Conservation (phyloP, 2,888 invertebrate species). For the Acrobasis consociella region DNA sequence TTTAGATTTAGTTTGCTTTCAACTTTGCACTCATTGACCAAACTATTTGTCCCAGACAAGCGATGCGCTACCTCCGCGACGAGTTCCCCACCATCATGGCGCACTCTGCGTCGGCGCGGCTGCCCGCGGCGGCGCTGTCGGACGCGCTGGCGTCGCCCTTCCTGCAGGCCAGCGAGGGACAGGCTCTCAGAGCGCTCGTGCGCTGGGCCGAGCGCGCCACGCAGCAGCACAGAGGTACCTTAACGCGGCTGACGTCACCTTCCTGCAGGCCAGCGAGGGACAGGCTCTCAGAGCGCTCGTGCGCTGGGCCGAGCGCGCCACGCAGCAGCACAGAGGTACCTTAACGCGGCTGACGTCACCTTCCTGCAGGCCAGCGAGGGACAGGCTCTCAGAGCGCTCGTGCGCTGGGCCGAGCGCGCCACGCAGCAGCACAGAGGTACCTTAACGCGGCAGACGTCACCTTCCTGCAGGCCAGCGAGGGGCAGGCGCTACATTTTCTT, state of each 20-base stretch:
- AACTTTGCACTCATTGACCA: no score
- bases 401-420: slow-evolving; percentile 62
- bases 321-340: slow-evolving; percentile 62
- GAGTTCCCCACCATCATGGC: slow-evolving; percentile 92
- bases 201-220: slow-evolving; percentile 60
- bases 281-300: slow-evolving; percentile 89
- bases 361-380: slow-evolving; percentile 91
- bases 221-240: slow-evolving; percentile 61
- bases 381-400: slow-evolving; percentile 89
- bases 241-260: slow-evolving; percentile 85
- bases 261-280: slow-evolving; percentile 91
- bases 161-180: slow-evolving; percentile 92
- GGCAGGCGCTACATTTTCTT: slow-evolving; percentile 86
- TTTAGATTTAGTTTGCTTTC: no score
- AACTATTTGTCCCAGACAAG: slow-evolving; percentile 82
- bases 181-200: slow-evolving; percentile 87
- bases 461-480: slow-evolving; percentile 90
- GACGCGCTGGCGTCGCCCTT: slow-evolving; percentile 86
- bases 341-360: slow-evolving; percentile 85
- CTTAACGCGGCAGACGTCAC: slow-evolving; percentile 85
- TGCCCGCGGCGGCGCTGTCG: slow-evolving; percentile 85
- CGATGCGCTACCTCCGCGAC: slow-evolving; percentile 95
- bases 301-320: slow-evolving; percentile 59
- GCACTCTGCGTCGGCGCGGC: slow-evolving; percentile 88
- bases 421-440: slow-evolving; percentile 62